Evolutionary conservation across 2,797 vertebrate species (phyloP).

Genomic region (Myotis vivesi): DNA sequence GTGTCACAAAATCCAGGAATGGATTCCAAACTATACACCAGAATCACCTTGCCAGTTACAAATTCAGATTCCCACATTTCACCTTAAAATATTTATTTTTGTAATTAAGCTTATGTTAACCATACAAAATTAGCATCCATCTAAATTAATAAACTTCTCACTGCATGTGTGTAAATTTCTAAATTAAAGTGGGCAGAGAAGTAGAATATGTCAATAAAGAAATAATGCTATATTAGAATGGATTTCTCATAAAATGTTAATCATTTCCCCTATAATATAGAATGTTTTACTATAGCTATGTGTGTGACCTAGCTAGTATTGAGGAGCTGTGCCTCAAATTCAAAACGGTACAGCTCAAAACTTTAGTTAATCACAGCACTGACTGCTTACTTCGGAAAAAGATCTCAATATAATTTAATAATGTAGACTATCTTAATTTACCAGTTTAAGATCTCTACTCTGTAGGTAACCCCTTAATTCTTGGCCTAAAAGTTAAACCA

Average conservation of each 20-base stretch:
- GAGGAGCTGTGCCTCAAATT: neutral
- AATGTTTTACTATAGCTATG: neutral
- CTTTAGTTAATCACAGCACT: neutral
- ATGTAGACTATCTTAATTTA: neutral
- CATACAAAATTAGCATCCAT: neutral
- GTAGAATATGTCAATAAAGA: neutral
- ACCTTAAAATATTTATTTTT: neutral
- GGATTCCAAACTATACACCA: neutral
- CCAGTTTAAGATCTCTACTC: neutral
- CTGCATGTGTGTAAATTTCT: neutral
- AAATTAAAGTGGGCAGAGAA: neutral
- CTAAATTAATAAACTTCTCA: neutral
- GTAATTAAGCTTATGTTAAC: neutral
- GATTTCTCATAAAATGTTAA: neutral
- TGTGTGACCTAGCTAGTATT: neutral
- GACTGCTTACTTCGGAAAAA: neutral
- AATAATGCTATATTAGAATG: neutral
- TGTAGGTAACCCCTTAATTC: conserved; percentile 15
- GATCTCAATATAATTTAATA: conserved; percentile 17
- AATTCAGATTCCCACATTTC: neutral
- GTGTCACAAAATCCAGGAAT: neutral
- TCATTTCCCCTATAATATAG: neutral
- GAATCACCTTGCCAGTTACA: neutral
- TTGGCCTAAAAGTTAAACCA: neutral
- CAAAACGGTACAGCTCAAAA: neutral